phyloP scores from a whole-genome alignment of 2,797 vertebrate species.

The Euphonia xanthogaster region DNA sequence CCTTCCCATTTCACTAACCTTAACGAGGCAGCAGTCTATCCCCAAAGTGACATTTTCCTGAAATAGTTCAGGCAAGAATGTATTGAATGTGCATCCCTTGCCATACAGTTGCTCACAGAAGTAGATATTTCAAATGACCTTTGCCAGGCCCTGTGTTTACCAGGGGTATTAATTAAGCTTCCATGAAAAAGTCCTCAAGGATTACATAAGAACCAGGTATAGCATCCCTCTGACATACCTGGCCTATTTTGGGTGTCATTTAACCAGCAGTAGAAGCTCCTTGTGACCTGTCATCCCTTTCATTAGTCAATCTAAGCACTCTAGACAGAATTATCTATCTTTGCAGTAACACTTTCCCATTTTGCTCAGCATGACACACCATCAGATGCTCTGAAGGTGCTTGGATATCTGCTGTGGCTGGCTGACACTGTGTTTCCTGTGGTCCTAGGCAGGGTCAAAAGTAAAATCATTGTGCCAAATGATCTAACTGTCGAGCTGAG shows the following conservation, averaged over 20 bases:
- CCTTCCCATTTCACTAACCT: not conserved
- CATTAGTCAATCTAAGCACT: not conserved
- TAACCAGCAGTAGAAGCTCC: not conserved
- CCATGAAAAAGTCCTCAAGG: not conserved
- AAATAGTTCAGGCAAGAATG: not conserved
- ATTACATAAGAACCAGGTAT: not conserved
- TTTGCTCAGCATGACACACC: not conserved
- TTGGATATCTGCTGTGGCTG: not conserved
- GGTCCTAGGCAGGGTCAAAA: not conserved
- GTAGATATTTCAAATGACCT: slow-evolving; percentile 1
- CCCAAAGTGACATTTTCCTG: slow-evolving; percentile 39
- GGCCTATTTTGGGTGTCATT: not conserved
- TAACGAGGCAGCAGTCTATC: slow-evolving; percentile 43
- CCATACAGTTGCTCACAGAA: not conserved
- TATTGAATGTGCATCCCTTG: not conserved
- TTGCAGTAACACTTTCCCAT: not conserved
- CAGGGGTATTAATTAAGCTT: slow-evolving; percentile 33
- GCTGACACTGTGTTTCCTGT: not conserved
- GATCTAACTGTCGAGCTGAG: not conserved
- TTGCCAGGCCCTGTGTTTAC: slow-evolving; percentile 1
- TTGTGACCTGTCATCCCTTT: not conserved
- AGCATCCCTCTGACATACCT: not conserved
- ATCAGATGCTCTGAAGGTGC: not conserved
- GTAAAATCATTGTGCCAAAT: not conserved
- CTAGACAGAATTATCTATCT: not conserved